Evolutionary conservation across 1,140 invertebrate species (phyloP).

Genomic region (Microplitis mediator): DNA sequence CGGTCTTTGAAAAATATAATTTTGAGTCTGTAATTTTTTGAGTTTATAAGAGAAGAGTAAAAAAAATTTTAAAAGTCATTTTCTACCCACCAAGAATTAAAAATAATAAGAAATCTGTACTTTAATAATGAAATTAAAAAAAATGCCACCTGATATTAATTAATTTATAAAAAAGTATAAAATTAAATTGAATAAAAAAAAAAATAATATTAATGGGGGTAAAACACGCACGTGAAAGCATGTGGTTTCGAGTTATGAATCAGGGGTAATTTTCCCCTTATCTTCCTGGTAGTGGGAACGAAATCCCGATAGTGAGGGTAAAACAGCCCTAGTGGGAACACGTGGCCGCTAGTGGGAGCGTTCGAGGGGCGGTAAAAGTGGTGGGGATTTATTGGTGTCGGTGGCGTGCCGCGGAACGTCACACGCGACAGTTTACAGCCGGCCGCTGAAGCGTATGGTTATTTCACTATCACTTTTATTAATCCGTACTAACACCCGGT

Average conservation of each 20-base stretch:
- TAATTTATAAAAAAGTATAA: too few relatives aligned
- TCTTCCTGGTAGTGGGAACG: background rate
- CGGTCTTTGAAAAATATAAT: too few relatives aligned
- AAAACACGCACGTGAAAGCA: conserved; percentile 36
- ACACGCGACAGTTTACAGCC: conserved; percentile 62
- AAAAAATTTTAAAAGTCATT: too few relatives aligned
- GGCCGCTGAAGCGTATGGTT: conserved; percentile 48
- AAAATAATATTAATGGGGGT: conserved; percentile 26
- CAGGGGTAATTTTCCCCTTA: background rate
- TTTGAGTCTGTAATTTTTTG: too few relatives aligned
- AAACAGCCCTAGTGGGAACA: too few relatives aligned
- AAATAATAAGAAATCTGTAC: too few relatives aligned
- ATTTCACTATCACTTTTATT: conserved; percentile 15
- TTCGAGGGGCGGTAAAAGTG: conserved; percentile 19
- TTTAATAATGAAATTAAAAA: too few relatives aligned
- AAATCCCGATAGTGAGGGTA: background rate
- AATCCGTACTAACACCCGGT: background rate
- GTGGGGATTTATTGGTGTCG: conserved; percentile 52
- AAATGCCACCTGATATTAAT: too few relatives aligned
- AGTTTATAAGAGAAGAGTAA: too few relatives aligned
- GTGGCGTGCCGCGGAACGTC: conserved; percentile 53
- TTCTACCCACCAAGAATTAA: too few relatives aligned
- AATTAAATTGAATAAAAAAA: too few relatives aligned
- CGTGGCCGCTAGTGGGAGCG: background rate
- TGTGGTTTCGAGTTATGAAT: background rate